These are phyloP conservation scores for Gymnoscopelus braueri DNA, from an alignment of 2,797 vertebrate species.

Conservation along the genomic window DNA sequence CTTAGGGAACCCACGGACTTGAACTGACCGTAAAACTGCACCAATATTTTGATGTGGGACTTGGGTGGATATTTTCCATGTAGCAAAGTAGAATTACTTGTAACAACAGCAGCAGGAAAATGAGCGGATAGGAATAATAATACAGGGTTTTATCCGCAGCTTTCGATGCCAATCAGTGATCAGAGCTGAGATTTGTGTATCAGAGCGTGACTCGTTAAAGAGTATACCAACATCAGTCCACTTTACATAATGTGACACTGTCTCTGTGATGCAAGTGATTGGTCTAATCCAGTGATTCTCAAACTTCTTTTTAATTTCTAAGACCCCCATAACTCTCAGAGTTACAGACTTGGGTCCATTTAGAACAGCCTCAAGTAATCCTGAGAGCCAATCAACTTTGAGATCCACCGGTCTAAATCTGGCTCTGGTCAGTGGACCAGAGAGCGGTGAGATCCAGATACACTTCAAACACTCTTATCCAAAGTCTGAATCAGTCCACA, in stretches of 20 bases:
- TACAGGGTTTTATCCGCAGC: slow-evolving; percentile 40
- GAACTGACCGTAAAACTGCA: slow-evolving; percentile 11
- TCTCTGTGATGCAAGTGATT: not conserved
- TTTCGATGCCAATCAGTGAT: slow-evolving; percentile 42
- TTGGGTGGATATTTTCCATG: slow-evolving; percentile 20
- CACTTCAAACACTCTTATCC: too few relatives aligned
- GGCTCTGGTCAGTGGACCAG: too few relatives aligned
- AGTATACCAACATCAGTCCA: slow-evolving; percentile 3
- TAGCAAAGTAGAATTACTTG: slow-evolving; percentile 27
- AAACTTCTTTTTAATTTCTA: too few relatives aligned
- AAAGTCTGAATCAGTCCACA: too few relatives aligned
- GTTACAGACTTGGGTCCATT: too few relatives aligned
- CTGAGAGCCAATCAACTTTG: too few relatives aligned
- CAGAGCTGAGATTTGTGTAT: slow-evolving; percentile 18
- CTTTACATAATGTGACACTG: not conserved
- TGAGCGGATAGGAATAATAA: slow-evolving; percentile 44
- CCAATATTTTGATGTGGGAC: slow-evolving; percentile 5
- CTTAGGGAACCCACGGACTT: not conserved
- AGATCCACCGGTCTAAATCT: too few relatives aligned
- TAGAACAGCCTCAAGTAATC: too few relatives aligned
- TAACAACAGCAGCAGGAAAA: slow-evolving; percentile 30
- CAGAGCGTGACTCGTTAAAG: slow-evolving; percentile 36
- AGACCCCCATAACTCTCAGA: too few relatives aligned
- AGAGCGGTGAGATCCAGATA: too few relatives aligned
- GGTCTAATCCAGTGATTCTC: too few relatives aligned